Conservation (phyloP, 2,113 vertebrate genomes). For the Epinephelus cyanopodus region DNA sequence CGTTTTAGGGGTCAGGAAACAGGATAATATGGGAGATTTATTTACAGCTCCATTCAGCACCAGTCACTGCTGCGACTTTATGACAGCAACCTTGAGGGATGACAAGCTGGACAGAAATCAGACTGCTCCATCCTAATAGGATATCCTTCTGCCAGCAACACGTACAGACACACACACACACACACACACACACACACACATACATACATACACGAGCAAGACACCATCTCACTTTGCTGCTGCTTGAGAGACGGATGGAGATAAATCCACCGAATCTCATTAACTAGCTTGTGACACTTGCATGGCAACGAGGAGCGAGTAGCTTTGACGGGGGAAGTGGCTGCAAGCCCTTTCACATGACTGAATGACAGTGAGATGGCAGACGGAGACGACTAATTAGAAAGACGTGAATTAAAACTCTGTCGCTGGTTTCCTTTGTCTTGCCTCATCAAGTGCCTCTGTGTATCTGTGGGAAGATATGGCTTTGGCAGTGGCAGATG, state of each 20-base stretch:
- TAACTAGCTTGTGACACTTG: constrained; percentile 40
- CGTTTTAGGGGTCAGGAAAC: constrained; percentile 14
- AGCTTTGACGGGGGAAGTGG: constrained; percentile 43
- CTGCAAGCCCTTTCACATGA: constrained; percentile 45
- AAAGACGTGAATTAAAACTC: constrained; percentile 51
- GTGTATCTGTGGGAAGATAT: constrained; percentile 30
- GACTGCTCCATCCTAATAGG: constrained; percentile 56
- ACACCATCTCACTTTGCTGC: constrained; percentile 37
- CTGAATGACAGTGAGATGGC: constrained; percentile 56
- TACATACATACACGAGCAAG: constrained; percentile 21
- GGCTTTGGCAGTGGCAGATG: neutral
- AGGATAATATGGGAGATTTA: constrained; percentile 47
- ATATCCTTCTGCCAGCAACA: constrained; percentile 28
- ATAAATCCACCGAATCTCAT: constrained; percentile 59
- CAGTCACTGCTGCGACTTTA: constrained; percentile 43
- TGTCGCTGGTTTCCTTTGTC: neutral
- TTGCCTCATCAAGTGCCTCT: constrained; percentile 32
- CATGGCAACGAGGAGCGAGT: constrained; percentile 26
- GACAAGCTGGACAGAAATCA: constrained; percentile 48
- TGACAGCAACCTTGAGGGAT: constrained; percentile 58
- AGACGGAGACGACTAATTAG: constrained; percentile 52
- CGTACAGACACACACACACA: constrained; percentile 17
- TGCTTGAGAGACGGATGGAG: constrained; percentile 25
- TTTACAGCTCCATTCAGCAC: constrained; percentile 52
- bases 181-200: constrained; percentile 9